Base-by-base conservation (phyloP, 2,113 vertebrate species). In the Megaptera novaeangliae region DNA sequence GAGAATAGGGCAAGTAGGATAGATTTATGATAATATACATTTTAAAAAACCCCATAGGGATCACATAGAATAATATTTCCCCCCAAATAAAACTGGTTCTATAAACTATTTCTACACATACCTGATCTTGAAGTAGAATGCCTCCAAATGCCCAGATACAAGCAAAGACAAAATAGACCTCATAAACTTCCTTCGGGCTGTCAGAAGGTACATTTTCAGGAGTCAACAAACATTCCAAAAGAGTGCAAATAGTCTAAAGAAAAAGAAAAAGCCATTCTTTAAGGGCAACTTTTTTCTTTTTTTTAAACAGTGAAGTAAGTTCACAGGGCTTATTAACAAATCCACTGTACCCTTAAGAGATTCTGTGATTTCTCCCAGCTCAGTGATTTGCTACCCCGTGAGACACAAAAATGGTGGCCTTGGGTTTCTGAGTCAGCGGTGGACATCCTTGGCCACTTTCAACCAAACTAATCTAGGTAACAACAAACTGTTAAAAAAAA, bases 81-180 rank as follows among this genome's bases (percentile, higher is more conserved):
- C 17, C 20, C 49, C n/a, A 68, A 61, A 75, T 27, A 63, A 87
- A 75, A 46, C 13, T 34, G 27, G 29, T 11, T n/a, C 34, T 20
- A 12, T 27, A 23, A 31, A 46, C 61, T 31, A 20, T 25, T 46
- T 29, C 34, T 29, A 41, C n/a, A 63, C 90, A 46, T 97, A 99
- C 97, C 95, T 98, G 98, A 77, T 98, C 98, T 94, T 97, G 97
- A 39, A 95, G 93, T 31, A 98, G 92, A 0, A 29, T 92, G 25
- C 98, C 98, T 93, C 97, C 98, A n/a, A 98, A 98, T 0, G 78
- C 97, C 98, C 98, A 99, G 75, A 99, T 92, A 94, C 97, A 99
- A 44, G 98, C 98, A 93, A 98, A 98, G 66, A 97, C 96, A 97
- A 98, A 99, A 93, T 98, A 98, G n/a, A 98, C 94, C 87, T 98